Evolutionary conservation across 2,113 vertebrate genomes (phyloP), one percentile per base, ranked within the genome.

Genomic region (Anoura caudifer): DNA sequence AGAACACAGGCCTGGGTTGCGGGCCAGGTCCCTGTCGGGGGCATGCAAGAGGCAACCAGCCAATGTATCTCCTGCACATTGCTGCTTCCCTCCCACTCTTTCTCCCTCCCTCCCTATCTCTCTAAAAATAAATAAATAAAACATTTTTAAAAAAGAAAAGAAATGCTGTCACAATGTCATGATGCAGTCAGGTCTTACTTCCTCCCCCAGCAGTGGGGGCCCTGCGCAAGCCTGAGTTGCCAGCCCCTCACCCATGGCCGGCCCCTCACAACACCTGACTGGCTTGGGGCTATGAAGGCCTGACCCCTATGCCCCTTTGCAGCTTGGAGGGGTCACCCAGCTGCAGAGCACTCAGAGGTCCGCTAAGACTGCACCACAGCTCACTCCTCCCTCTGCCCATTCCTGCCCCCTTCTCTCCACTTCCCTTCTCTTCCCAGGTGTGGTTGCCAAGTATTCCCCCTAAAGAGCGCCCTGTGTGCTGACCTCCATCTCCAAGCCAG

Each of bases 381-480:
- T 20, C 11, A 0, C 31, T 6, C 26, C 20, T 52, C 26, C 56
- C 33, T 75, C 45, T 14, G 1, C 56, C n/a, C 33, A 26, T 2
- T 3, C 41, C 11, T 19, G 5, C 56, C 24, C 45, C 10, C 76
- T 3, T 31, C 19, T 41, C 33, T 5, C 24, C 22, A n/a, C 33
- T 15, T 17, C n/a, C 28, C 41, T 73, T 17, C n/a, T 12, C 52
- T 54, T 69, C 59, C 61, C 19, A 7, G 43, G 22, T 15, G 17
- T 3, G 4, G 65, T 19, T 6, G 41, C 73, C 38, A 12, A 84
- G 87, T 80, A 75, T 14, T 15, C n/a, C 4, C 50, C 83, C 67
- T 31, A 12, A n/a, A 3, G 2, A 4, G 5, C 8, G 12, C 43
- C 52, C 22, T 17, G 65, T 1, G 0, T 11, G 26, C 54, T 17